Evolutionary conservation across 1,140 invertebrate genomes (phyloP).

Genomic region (Gryon sp.): DNA sequence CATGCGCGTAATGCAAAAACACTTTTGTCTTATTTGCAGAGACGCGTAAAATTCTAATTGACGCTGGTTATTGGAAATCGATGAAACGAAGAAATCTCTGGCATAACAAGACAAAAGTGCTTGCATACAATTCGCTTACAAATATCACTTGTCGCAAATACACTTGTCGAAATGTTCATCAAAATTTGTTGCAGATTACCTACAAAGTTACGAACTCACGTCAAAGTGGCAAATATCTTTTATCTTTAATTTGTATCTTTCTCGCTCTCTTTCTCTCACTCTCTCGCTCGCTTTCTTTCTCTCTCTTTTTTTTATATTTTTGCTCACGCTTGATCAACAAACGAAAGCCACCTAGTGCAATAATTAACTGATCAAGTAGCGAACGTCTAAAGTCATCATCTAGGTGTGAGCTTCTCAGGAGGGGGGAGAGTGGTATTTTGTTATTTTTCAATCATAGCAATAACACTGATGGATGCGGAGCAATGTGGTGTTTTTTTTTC

Average conservation of each 20-base stretch:
- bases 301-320: neutral
- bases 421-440: no score
- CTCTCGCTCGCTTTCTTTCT: no score
- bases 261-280: no score
- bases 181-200: slow-evolving; percentile 24
- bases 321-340: slow-evolving; percentile 24
- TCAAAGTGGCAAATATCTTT: neutral
- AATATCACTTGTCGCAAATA: slow-evolving; percentile 37
- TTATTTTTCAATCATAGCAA: no score
- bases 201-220: slow-evolving; percentile 30
- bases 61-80: slow-evolving; percentile 23
- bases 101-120: slow-evolving; percentile 23
- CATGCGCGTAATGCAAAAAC: neutral
- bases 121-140: slow-evolving; percentile 4
- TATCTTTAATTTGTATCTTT: slow-evolving; percentile 14
- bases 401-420: no score
- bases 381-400: no score
- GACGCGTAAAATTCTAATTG: slow-evolving; percentile 26
- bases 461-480: no score
- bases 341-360: slow-evolving; percentile 35
- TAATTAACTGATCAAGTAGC: no score
- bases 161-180: slow-evolving; percentile 41
- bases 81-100: neutral
- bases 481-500: no score
- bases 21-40: slow-evolving; percentile 22